Base-by-base conservation (phyloP, 1,140 invertebrate genomes). In the Tetraneura akinire region DNA sequence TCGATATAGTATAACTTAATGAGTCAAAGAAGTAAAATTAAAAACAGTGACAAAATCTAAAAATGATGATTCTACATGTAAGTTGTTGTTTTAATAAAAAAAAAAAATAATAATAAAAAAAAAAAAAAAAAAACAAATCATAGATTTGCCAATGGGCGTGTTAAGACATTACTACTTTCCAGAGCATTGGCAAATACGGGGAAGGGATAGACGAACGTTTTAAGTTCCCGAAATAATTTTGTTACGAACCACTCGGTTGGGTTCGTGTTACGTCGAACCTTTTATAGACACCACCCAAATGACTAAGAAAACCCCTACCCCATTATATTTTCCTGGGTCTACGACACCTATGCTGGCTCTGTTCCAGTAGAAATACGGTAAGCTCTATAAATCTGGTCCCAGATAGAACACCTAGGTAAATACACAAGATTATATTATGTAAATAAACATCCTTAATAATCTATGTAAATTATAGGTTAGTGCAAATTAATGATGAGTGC, bases 191-290 rank as follows among this genome's bases (percentile, higher is more conserved):
- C 37, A 5, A 14, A 16, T 47, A 8, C 8, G 9, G 5, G 16
- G 66, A 47, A 21, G 21, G 66, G 66, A 42, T 47, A 47, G 37
- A 26, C 42, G 21, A 18, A 73, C 70, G 47, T 53, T 71, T 45
- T 29, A n/a, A 74, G 71, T 57, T 78, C 74, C 74, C 74, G 55
- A 78, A 78, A 78, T 78, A 78, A 78, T 78, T 37, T 57, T 42
- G 49, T 18, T 45, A 45, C 37, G 73, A 57, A 55, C 53, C 74
- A 23, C 55, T 78, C 74, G 74, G 74, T 47, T 13, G 74, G 74
- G 74, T 78, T 78, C 74, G 74, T 47, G 74, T 78, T 78, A 78
- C 74, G 51, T 62, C 74, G 74, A 62, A 60, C 74, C 74, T 78
- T 78, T 78, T 78, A 78, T 78, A 78, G 74, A 78, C 74, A 62